phyloP scores from a whole-genome alignment of 2,888 invertebrate genomes.

The Spodoptera littoralis region DNA sequence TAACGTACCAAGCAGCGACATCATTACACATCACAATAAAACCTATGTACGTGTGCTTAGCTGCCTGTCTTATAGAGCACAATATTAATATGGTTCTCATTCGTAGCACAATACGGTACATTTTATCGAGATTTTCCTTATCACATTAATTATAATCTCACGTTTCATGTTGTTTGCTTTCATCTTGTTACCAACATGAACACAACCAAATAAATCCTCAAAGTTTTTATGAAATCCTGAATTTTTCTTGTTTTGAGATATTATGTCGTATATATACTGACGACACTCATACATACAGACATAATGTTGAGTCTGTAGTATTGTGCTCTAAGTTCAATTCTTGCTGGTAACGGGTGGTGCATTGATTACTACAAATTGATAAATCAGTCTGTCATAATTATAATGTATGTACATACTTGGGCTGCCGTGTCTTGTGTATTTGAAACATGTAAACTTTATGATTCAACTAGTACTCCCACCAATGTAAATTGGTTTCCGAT shows the following conservation, averaged over 20 bases:
- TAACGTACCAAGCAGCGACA: neutral
- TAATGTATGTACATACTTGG: too few relatives aligned
- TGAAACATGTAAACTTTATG: too few relatives aligned
- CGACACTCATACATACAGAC: too few relatives aligned
- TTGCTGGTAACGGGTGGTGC: too few relatives aligned
- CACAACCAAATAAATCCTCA: constrained; percentile 17
- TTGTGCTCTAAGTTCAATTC: too few relatives aligned
- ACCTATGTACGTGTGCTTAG: too few relatives aligned
- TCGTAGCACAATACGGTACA: constrained; percentile 7
- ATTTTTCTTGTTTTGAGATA: constrained; percentile 6
- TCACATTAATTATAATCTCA: constrained; percentile 24
- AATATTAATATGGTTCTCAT: constrained; percentile 2
- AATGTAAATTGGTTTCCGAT: constrained; percentile 12
- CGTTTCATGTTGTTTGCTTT: constrained; percentile 31
- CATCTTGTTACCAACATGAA: constrained; percentile 8
- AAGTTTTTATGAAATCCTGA: constrained; percentile 1
- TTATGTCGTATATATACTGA: neutral
- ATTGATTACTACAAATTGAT: too few relatives aligned
- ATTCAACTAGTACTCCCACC: too few relatives aligned
- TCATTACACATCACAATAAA: too few relatives aligned
- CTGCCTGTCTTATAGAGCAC: neutral
- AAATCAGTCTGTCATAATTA: too few relatives aligned
- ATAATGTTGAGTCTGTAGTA: too few relatives aligned
- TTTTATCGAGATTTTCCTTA: constrained; percentile 29
- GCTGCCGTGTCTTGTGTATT: too few relatives aligned